Evolutionary conservation across 2,888 invertebrate species (phyloP).

Genomic region (Melieria crassipennis): DNA sequence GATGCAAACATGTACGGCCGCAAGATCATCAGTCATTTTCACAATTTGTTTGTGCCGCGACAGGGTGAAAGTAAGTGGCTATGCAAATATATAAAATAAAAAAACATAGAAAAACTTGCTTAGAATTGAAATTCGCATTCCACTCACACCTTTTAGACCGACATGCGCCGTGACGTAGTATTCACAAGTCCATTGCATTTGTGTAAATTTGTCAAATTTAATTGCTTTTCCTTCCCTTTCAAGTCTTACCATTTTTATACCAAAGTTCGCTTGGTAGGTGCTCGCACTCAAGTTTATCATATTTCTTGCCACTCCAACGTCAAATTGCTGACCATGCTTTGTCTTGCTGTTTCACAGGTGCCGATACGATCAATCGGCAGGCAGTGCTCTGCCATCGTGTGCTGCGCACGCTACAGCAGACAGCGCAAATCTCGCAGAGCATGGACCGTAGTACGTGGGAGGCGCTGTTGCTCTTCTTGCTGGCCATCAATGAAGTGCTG

Average conservation of each 20-base stretch:
- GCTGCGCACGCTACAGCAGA: conserved; percentile 82
- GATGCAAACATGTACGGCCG: conserved; percentile 91
- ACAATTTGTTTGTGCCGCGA: conserved; percentile 93
- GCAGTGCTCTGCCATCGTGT: conserved; percentile 94
- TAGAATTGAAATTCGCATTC: too few species aligned
- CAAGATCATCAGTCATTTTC: conserved; percentile 90
- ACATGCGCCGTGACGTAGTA: background rate
- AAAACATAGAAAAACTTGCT: too few species aligned
- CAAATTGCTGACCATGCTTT: background rate
- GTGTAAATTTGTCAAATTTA: background rate
- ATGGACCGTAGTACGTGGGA: conserved; percentile 93
- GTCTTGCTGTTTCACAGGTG: conserved; percentile 68
- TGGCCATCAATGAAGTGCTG: conserved; percentile 91
- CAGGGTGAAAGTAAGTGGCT: conserved; percentile 85
- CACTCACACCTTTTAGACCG: too few species aligned
- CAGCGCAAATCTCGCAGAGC: conserved; percentile 77
- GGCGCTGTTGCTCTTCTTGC: conserved; percentile 83
- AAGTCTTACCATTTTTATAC: conserved; percentile 92
- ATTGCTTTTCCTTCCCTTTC: conserved; percentile 64
- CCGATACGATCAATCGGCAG: conserved; percentile 91
- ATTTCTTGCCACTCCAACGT: background rate
- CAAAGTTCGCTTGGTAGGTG: conserved; percentile 81
- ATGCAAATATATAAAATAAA: too few species aligned
- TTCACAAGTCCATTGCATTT: background rate
- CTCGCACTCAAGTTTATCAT: conserved; percentile 13